These are phyloP conservation scores for Apamea anceps DNA, from an alignment of 2,888 invertebrate genomes.

Conservation along the genomic window DNA sequence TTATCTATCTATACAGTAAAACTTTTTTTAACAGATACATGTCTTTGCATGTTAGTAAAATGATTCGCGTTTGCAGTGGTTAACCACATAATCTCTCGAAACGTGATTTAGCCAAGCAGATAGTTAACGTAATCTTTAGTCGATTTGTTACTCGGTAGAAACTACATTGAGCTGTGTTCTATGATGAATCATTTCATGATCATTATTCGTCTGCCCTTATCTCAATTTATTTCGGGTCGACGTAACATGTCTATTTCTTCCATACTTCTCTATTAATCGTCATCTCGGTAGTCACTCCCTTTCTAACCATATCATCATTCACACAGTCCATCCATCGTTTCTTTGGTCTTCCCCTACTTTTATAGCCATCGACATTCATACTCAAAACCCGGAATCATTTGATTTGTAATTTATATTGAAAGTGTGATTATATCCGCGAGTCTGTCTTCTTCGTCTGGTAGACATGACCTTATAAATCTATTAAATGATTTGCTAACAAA, in stretches of 20 bases:
- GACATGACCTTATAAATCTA: constrained; percentile 22
- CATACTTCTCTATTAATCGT: no score
- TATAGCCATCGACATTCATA: no score
- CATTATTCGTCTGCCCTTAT: no score
- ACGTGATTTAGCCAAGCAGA: constrained; percentile 1
- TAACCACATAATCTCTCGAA: constrained; percentile 13
- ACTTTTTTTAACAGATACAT: neutral
- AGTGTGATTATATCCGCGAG: neutral
- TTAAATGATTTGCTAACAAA: constrained; percentile 35
- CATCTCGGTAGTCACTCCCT: no score
- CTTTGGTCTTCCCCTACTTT: no score
- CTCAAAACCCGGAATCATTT: neutral
- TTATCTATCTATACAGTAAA: neutral
- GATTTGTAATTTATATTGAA: neutral
- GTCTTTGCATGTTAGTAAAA: neutral
- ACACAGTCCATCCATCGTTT: no score
- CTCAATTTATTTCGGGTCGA: no score
- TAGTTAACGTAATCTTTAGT: neutral
- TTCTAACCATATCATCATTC: no score
- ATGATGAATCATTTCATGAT: neutral
- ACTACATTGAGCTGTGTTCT: neutral
- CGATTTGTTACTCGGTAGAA: neutral
- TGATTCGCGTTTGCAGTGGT: neutral
- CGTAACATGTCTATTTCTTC: no score
- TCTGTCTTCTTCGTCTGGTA: neutral